Conservation (phyloP, 92 coral and sea anemone species). For the Diadumene lineata region DNA sequence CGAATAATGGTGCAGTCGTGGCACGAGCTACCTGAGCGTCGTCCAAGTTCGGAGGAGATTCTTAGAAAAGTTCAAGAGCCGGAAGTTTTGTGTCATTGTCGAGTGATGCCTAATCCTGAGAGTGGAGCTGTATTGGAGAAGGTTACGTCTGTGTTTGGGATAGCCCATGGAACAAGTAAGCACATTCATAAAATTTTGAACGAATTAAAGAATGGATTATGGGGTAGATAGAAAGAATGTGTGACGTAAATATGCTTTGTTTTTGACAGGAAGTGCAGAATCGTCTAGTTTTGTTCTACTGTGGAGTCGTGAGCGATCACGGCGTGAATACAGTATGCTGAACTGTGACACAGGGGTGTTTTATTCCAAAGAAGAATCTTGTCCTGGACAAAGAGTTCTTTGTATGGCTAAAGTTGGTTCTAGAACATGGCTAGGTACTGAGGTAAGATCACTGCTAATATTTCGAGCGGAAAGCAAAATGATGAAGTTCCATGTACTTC, state of each 20-base stretch:
- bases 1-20: constrained; percentile 82
- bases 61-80: constrained; percentile 88
- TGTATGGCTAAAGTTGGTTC: constrained; percentile 88
- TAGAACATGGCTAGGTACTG: constrained; percentile 94
- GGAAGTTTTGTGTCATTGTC: constrained; percentile 85
- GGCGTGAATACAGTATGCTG: constrained; percentile 77
- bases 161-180: constrained; percentile 73
- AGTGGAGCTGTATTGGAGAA: constrained; percentile 68
- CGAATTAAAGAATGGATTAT: not conserved
- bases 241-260: not conserved
- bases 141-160: constrained; percentile 75
- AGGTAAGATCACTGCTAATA: constrained; percentile 55
- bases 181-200: no score
- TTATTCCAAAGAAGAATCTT: constrained; percentile 63
- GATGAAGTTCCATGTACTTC: not conserved
- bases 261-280: constrained; percentile 6
- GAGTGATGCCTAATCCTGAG: constrained; percentile 75
- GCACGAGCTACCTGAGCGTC: constrained; percentile 75
- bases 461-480: no score
- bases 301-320: constrained; percentile 89
- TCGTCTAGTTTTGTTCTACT: constrained; percentile 67
- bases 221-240: not conserved
- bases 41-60: constrained; percentile 79
- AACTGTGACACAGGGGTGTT: constrained; percentile 90
- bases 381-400: constrained; percentile 87